Conservation (phyloP, 2,113 vertebrate genomes). For the Anser cygnoides region DNA sequence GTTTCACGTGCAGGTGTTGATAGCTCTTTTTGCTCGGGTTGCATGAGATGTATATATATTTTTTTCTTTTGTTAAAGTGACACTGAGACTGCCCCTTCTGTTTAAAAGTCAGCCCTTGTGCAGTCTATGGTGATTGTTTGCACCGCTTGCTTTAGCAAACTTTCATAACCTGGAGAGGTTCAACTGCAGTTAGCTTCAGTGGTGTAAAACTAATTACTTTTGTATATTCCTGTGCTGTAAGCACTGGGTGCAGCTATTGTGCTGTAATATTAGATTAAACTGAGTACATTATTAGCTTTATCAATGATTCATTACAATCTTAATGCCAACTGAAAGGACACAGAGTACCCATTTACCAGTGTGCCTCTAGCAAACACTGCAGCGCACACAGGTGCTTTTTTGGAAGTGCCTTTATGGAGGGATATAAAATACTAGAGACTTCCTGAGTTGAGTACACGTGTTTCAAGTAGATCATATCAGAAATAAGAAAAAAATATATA, state of each 20-base stretch:
- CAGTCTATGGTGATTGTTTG: background rate
- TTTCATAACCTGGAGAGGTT: constrained; percentile 26
- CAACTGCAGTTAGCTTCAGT: constrained; percentile 19
- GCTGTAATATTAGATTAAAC: constrained; percentile 63
- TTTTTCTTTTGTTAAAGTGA: background rate
- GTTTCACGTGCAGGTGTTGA: background rate
- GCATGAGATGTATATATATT: background rate
- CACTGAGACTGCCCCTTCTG: background rate
- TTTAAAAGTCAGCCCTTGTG: background rate
- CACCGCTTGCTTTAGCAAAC: background rate
- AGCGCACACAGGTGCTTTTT: background rate
- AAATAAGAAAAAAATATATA: background rate
- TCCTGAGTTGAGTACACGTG: background rate
- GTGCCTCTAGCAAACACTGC: constrained; percentile 41
- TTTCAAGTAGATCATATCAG: constrained; percentile 1
- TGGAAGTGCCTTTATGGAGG: background rate
- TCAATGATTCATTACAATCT: constrained; percentile 61
- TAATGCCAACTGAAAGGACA: constrained; percentile 47
- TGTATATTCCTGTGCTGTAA: constrained; percentile 48
- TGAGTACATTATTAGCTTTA: constrained; percentile 60
- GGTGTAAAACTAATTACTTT: constrained; percentile 56
- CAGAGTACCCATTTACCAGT: constrained; percentile 36
- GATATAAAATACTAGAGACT: constrained; percentile 5
- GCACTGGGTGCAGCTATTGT: constrained; percentile 31
- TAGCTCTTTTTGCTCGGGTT: background rate